Evolutionary conservation across 2,888 invertebrate species (phyloP).

Genomic region (Caenorhabditis auriculariae): DNA sequence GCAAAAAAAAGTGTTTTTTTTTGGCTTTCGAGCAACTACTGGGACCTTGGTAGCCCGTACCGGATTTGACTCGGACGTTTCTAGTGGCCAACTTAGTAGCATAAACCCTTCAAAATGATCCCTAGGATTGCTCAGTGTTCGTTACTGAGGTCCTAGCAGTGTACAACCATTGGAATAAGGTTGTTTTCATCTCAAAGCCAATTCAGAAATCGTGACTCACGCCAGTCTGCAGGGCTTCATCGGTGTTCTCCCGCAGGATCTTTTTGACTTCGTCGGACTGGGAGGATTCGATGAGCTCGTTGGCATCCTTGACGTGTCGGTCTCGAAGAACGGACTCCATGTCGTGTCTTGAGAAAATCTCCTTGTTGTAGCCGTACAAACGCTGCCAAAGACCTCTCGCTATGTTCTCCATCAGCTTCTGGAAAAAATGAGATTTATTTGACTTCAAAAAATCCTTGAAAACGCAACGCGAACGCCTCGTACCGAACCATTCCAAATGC

Average conservation of each 20-base stretch:
- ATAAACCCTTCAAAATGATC: too few species aligned
- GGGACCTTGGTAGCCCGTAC: too few species aligned
- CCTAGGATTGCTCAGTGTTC: too few species aligned
- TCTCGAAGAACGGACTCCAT: conserved; percentile 17
- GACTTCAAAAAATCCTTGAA: not conserved
- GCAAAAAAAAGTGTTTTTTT: too few species aligned
- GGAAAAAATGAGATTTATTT: not conserved
- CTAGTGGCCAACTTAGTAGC: too few species aligned
- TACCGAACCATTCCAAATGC: not conserved
- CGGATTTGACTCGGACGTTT: too few species aligned
- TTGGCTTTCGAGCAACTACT: too few species aligned
- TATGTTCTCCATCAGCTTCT: conserved; percentile 18
- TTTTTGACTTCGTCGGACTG: conserved; percentile 16
- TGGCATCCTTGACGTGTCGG: conserved; percentile 9
- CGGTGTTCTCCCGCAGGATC: conserved; percentile 20
- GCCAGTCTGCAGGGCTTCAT: conserved; percentile 19
- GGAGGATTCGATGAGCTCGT: conserved; percentile 11
- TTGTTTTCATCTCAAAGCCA: too few species aligned
- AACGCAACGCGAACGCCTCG: not conserved
- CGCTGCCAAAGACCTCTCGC: conserved; percentile 14
- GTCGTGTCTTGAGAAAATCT: conserved; percentile 20
- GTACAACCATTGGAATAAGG: too few species aligned
- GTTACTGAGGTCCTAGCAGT: too few species aligned
- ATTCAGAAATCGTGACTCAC: too few species aligned
- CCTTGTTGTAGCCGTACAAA: conserved; percentile 22